These are phyloP conservation scores for Philereme vetulata DNA, from an alignment of 2,888 invertebrate species.

Conservation along the genomic window DNA sequence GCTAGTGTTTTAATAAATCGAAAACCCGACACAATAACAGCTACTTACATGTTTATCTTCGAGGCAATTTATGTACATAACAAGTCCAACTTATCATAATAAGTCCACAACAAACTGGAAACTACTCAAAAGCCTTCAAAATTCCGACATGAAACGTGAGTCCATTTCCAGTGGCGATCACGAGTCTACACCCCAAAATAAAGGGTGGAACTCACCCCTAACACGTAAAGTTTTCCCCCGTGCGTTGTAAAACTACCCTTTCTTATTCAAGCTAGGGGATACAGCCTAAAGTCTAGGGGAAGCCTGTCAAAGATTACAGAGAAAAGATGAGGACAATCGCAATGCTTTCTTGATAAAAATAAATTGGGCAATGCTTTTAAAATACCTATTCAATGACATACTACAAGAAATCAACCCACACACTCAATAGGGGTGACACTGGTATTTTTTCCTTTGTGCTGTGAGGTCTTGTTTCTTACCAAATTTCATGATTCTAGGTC, in stretches of 20 bases:
- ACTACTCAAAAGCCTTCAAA: constrained; percentile 35
- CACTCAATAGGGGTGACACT: too few relatives aligned
- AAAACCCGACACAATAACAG: too few relatives aligned
- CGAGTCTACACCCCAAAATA: constrained; percentile 52
- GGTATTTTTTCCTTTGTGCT: too few relatives aligned
- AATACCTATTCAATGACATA: neutral
- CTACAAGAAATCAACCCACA: too few relatives aligned
- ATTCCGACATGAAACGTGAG: constrained; percentile 38
- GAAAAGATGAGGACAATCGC: constrained; percentile 3
- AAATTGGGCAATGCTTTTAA: neutral
- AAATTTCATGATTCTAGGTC: too few relatives aligned
- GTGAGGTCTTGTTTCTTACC: too few relatives aligned
- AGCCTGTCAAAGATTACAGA: constrained; percentile 51
- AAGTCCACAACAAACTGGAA: constrained; percentile 22
- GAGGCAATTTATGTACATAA: neutral
- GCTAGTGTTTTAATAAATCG: too few relatives aligned
- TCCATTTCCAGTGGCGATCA: constrained; percentile 47
- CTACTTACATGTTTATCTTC: too few relatives aligned
- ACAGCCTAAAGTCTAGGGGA: constrained; percentile 64
- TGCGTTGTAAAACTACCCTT: constrained; percentile 80
- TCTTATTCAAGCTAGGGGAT: constrained; percentile 66
- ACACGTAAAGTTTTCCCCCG: constrained; percentile 77
- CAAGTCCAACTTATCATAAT: constrained; percentile 6
- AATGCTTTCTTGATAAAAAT: neutral
- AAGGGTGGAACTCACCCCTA: constrained; percentile 59